These are phyloP conservation scores for Leuciscus waleckii DNA, from an alignment of 2,797 vertebrate species.

Conservation along the genomic window DNA sequence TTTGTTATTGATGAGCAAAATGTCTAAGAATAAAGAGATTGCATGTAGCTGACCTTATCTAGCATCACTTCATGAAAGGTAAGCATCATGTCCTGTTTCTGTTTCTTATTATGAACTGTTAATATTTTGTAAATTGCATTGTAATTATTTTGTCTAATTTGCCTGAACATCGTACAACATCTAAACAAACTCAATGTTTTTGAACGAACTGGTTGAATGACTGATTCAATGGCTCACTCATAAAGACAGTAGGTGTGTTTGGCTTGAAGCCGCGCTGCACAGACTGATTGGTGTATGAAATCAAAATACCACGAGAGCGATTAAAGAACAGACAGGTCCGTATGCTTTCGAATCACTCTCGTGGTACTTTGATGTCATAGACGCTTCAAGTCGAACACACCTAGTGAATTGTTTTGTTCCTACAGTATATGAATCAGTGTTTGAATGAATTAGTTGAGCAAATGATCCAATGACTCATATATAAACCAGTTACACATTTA, in stretches of 20 bases:
- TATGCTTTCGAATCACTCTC: background rate
- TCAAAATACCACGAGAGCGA: background rate
- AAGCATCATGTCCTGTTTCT: background rate
- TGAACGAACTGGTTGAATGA: background rate
- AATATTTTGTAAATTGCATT: background rate
- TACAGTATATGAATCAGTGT: background rate
- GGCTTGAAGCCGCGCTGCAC: background rate
- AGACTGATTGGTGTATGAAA: background rate
- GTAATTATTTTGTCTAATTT: background rate
- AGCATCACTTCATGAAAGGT: slow-evolving; percentile 9
- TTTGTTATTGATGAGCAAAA: slow-evolving; percentile 19
- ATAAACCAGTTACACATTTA: background rate
- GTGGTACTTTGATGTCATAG: background rate
- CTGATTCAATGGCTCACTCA: background rate
- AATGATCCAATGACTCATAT: background rate
- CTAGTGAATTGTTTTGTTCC: background rate
- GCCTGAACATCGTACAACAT: background rate
- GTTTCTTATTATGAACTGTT: background rate
- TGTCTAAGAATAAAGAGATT: slow-evolving; percentile 12
- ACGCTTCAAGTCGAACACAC: background rate
- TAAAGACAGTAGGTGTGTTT: background rate
- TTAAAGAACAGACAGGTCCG: background rate
- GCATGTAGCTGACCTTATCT: background rate
- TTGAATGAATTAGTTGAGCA: background rate
- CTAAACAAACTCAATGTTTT: background rate